Evolutionary conservation across 2,888 invertebrate species (phyloP), one percentile per base, ranked within the genome.

Genomic region (Euspilapteryx auroguttella): DNA sequence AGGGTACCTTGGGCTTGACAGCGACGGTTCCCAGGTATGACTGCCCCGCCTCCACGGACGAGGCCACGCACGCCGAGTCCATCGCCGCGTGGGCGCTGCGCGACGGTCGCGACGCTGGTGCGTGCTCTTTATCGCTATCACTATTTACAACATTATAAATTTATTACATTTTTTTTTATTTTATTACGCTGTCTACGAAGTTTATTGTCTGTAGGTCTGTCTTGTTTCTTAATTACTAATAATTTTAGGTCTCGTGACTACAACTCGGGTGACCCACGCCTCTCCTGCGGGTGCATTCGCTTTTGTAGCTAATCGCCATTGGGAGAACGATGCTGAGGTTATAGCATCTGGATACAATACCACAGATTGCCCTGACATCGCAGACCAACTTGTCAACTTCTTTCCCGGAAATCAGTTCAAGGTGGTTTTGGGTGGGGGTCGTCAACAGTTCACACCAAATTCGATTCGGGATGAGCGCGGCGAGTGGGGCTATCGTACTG

Each of bases 241-340:
- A n/a, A n/a, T n/a, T n/a, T n/a, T n/a, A 34, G 84, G 85, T 4
- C 47, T 84, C 3, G 87, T 89, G 4, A 90, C 89, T 1, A 87
- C 85, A 1, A 85, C 87, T 0, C 75, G 87, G 29, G 69, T 90
- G 0, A 89, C 89, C 0, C 87, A 89, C 51, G 89, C 89, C 0
- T 86, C 87, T 2, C 89, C 89, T 0, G 81, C 85, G 1, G 81
- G 79, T 3, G 44, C 49, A 4, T 69, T 51, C 41, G 58, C 63
- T 0, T 57, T 68, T 29, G 65, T 69, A 1, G 81, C 86, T 0
- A 63, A 82, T 34, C 76, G 89, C 1, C 55, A 81, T 36, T 89
- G 86, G 82, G 89, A 89, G 54, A 78, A 68, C 40, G 86, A 88
- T 47, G 57, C 47, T 0, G 71, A 79, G 17, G 65, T 83, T 4